Base-by-base conservation (phyloP, 1,140 invertebrate species). In the Drosophila truncata region DNA sequence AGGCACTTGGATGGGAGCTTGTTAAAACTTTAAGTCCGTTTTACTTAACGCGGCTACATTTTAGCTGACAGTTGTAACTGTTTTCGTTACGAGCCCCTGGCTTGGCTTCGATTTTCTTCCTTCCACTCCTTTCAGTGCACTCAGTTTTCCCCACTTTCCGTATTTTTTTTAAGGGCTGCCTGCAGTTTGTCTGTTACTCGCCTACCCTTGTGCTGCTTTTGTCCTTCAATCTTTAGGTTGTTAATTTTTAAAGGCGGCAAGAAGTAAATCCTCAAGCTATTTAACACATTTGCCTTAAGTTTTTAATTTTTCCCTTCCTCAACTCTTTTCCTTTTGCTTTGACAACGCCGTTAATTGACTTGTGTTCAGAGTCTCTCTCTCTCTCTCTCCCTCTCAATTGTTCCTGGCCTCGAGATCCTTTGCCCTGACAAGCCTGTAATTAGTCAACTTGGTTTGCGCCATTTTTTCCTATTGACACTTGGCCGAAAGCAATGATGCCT, bases 11-110 rank as follows among this genome's bases (percentile, higher is more conserved):
- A 59, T 72, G 67, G 64, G 60, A 88, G 84, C 84, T 87, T 90
- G 84, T 88, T 88, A 88, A 88, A 88, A 88, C 84, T 88, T 88
- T 88, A 90, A 88, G 84, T 88, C 84, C 81, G 78, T 88, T 88
- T 88, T 88, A 88, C 84, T 88, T 90, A 88, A 88, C 85, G 86
- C 83, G 85, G 81, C 84, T 90, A 67, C 80, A 81, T 78, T 79
- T 90, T 90, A 73, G 77, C 81, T 88, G 85, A 88, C 84, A 88
- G 84, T 85, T 85, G 82, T 85, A 85, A 85, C 82, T 85, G 82
- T 66, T 85, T 74, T 59, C 60, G 73, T 29, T 76, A 29, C 33
- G 33, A 55, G 66, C 46, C 37, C 54, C 44, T 35, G 41, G 33
- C 39, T 50, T 76, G 69, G 52, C 63, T 76, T 66, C 66, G 54